Percentiles rank a stretch among this genome's conserved stretches.
These are phyloP conservation scores for Chelidonichthys spinosus DNA, from an alignment of 2,797 vertebrate species.

Conservation along the genomic window DNA sequence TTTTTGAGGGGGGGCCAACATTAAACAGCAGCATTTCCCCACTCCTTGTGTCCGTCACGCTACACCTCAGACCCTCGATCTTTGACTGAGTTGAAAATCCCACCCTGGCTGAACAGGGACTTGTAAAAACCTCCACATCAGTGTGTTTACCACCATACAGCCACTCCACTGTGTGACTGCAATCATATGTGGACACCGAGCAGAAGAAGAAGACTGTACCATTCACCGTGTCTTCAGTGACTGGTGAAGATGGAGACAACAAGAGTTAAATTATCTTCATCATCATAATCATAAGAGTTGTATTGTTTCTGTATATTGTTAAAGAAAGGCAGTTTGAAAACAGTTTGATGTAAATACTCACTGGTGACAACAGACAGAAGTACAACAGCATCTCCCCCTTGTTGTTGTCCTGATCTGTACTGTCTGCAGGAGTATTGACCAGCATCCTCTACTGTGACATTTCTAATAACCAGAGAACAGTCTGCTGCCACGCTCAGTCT, in stretches of 20 bases:
- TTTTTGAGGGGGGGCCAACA: too few relatives aligned
- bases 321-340: not conserved
- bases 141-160: rapidly evolving
- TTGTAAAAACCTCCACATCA: not conserved
- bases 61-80: too few relatives aligned
- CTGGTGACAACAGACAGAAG: not conserved
- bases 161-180: not conserved
- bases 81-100: too few relatives aligned
- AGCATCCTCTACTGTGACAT: rapidly evolving
- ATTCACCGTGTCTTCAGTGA: not conserved
- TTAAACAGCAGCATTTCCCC: too few relatives aligned
- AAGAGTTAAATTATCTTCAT: not conserved
- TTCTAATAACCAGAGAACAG: constrained; percentile 35
- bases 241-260: constrained; percentile 32
- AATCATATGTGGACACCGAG: not conserved
- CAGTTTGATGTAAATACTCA: constrained; percentile 30
- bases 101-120: rapidly evolving
- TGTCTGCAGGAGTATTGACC: not conserved
- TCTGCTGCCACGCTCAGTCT: constrained; percentile 6
- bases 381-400: rapidly evolving
- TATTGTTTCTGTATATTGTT: not conserved
- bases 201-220: not conserved
- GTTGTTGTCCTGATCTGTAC: rapidly evolving
- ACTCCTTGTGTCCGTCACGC: too few relatives aligned
- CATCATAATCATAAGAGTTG: not conserved